Evolutionary conservation across 2,888 invertebrate genomes (phyloP).

Genomic region (Odontocerum albicorne): DNA sequence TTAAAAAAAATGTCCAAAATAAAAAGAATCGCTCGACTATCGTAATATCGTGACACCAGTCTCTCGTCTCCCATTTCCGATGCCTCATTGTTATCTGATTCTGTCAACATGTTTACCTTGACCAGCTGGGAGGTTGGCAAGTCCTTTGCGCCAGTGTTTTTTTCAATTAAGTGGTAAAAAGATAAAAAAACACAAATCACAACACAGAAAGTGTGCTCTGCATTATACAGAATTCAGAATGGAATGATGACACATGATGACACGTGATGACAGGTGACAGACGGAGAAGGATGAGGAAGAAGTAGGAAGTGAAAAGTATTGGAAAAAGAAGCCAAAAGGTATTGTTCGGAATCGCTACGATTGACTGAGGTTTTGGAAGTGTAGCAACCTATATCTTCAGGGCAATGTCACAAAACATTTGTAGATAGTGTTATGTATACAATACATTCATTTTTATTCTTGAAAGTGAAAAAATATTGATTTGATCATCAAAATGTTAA

Average conservation of each 20-base stretch:
- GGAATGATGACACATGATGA: neutral
- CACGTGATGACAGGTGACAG: neutral
- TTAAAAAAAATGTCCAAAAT: no score
- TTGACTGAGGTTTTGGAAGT: no score
- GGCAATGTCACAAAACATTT: no score
- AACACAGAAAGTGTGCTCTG: constrained; percentile 45
- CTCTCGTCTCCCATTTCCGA: constrained; percentile 29
- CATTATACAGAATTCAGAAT: constrained; percentile 6
- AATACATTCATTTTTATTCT: no score
- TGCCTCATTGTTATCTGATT: constrained; percentile 3
- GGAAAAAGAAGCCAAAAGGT: neutral
- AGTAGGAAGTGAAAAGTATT: neutral
- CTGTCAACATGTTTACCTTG: constrained; percentile 53
- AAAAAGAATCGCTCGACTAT: no score
- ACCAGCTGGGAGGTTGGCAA: constrained; percentile 68
- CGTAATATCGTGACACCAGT: no score
- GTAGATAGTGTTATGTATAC: no score
- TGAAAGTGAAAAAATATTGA: no score
- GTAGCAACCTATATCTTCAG: no score
- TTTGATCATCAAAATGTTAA: no score
- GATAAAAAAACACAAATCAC: constrained; percentile 58
- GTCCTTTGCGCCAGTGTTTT: constrained; percentile 58
- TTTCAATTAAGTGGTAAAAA: constrained; percentile 51
- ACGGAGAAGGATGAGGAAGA: neutral
- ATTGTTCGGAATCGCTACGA: no score